Conservation (phyloP, 2,113 vertebrate species). For the Pollachius pollachius region DNA sequence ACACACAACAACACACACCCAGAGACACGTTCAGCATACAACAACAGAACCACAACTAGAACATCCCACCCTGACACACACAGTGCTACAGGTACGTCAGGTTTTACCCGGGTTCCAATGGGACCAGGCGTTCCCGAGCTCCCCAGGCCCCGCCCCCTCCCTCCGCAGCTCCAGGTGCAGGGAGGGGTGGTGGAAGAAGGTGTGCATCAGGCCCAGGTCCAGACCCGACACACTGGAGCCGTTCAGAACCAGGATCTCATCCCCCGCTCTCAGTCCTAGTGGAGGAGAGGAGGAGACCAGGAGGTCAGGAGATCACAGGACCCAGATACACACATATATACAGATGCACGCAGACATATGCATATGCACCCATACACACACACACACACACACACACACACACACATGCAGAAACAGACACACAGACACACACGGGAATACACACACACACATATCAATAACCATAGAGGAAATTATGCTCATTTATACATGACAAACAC, state of each 20-base stretch:
- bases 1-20: not conserved
- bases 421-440: too few species aligned
- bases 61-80: not conserved
- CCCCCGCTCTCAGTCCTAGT: slow-evolving; percentile 79
- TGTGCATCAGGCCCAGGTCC: slow-evolving; percentile 80
- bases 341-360: too few species aligned
- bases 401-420: too few species aligned
- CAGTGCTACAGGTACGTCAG: not conserved
- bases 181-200: slow-evolving; percentile 74
- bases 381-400: not conserved
- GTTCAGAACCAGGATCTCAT: slow-evolving; percentile 81
- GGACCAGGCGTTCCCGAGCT: slow-evolving; percentile 54
- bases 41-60: not conserved
- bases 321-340: too few species aligned
- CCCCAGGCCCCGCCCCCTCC: slow-evolving; percentile 61
- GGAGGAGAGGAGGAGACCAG: not conserved
- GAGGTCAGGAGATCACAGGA: not conserved
- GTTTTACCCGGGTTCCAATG: slow-evolving; percentile 8
- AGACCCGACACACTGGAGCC: slow-evolving; percentile 75
- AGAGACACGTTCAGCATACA: not conserved
- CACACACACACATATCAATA: not conserved
- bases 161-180: slow-evolving; percentile 72
- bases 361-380: too few species aligned
- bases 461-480: not conserved
- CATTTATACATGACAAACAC: too few species aligned